Percentiles rank a stretch among this genome's conserved stretches.
Evolutionary conservation across 2,113 vertebrate genomes (phyloP).

Genomic region (Strix uralensis): DNA sequence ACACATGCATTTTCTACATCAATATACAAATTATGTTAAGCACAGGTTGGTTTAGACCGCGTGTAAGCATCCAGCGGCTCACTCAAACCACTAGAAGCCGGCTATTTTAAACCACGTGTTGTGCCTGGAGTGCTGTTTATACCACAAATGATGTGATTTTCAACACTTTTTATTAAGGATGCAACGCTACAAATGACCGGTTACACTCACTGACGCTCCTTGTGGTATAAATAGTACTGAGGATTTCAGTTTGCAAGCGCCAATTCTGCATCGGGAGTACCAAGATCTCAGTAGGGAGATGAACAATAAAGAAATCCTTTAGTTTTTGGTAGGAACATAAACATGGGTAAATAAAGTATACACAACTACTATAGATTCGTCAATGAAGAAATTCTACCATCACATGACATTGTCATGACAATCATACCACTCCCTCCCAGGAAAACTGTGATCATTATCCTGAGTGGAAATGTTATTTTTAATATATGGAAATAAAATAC

Average conservation of each 20-base stretch:
- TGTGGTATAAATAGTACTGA: background rate
- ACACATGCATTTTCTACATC: background rate
- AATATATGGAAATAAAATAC: conserved; percentile 80
- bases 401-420: conserved; percentile 87
- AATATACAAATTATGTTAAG: background rate
- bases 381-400: conserved; percentile 82
- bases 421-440: conserved; percentile 80
- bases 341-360: conserved; percentile 79
- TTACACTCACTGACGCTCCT: background rate
- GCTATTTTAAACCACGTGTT: background rate
- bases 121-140: background rate
- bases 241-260: background rate
- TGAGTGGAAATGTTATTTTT: conserved; percentile 78
- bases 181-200: accelerated
- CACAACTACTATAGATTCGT: conserved; percentile 79
- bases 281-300: conserved; percentile 46
- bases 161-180: background rate
- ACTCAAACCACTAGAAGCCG: background rate
- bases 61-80: background rate
- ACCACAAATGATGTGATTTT: accelerated
- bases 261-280: conserved; percentile 19
- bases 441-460: conserved; percentile 60
- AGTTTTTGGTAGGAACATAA: conserved; percentile 49
- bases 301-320: conserved; percentile 33
- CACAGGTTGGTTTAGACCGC: background rate